Conservation (phyloP, 2,113 vertebrate species). For the Equus przewalskii region DNA sequence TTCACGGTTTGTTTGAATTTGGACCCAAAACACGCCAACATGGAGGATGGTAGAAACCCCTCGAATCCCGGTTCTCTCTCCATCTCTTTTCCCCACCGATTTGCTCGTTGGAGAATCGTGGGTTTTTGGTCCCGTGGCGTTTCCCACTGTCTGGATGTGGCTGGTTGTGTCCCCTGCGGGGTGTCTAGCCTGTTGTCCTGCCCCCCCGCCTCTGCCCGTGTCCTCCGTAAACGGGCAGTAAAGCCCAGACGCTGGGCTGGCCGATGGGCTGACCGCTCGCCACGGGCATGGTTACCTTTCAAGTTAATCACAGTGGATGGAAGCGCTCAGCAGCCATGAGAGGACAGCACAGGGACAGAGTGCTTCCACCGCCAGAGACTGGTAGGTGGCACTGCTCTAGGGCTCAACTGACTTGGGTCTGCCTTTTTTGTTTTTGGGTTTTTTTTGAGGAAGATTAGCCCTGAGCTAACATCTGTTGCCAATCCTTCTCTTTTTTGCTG, state of each 20-base stretch:
- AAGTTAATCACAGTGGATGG: neutral
- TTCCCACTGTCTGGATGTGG: neutral
- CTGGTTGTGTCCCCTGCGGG: neutral
- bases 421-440: neutral
- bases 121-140: neutral
- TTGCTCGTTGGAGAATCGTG: neutral
- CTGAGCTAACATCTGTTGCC: too few species aligned
- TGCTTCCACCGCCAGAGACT: accelerated
- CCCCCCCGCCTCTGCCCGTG: neutral
- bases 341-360: too few species aligned
- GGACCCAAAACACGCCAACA: neutral
- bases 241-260: neutral
- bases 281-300: neutral
- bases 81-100: neutral
- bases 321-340: accelerated
- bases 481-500: too few species aligned
- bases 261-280: accelerated
- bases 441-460: too few species aligned
- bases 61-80: neutral
- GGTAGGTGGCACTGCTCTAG: neutral
- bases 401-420: too few species aligned
- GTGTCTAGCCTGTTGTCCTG: neutral
- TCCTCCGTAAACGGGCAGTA: neutral
- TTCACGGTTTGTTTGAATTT: neutral
- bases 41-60: neutral